Percentiles rank a stretch among this genome's conserved stretches.
phyloP scores from a whole-genome alignment of 1,140 invertebrate genomes.

The Octopus sinensis region DNA sequence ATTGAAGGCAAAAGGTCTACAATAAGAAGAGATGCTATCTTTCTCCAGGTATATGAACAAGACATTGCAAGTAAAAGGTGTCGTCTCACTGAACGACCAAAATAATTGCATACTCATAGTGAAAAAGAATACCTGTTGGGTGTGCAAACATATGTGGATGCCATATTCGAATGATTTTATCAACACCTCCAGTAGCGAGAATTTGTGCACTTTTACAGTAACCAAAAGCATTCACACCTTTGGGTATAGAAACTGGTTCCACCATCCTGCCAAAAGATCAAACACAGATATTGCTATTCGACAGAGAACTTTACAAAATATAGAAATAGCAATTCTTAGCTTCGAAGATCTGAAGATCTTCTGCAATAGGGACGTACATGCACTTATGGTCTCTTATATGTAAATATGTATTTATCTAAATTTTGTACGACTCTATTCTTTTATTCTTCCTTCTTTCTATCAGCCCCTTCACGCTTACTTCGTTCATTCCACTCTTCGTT shows the following conservation, averaged over 20 bases:
- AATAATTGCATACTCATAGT: too few species aligned
- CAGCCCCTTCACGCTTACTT: too few species aligned
- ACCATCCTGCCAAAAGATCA: conserved; percentile 39
- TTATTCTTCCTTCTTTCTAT: too few species aligned
- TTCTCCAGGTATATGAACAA: neutral
- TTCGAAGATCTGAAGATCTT: too few species aligned
- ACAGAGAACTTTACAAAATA: too few species aligned
- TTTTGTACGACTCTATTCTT: too few species aligned
- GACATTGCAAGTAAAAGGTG: neutral
- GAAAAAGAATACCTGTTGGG: conserved; percentile 42
- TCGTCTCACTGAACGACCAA: neutral
- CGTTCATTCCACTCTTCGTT: too few species aligned
- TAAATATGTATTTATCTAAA: too few species aligned
- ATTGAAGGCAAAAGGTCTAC: neutral
- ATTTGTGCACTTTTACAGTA: conserved; percentile 54
- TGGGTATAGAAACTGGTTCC: conserved; percentile 46
- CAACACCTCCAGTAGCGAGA: conserved; percentile 55
- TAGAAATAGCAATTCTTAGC: too few species aligned
- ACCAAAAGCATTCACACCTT: conserved; percentile 55
- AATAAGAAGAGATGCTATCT: neutral
- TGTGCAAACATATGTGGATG: conserved; percentile 55
- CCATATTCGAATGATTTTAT: conserved; percentile 55
- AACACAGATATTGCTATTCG: too few species aligned
- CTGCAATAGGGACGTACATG: too few species aligned
- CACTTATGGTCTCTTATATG: too few species aligned